Evolutionary conservation across 2,113 vertebrate genomes (phyloP), one percentile per base, ranked within the genome.

Genomic region (Setophaga coronata): DNA sequence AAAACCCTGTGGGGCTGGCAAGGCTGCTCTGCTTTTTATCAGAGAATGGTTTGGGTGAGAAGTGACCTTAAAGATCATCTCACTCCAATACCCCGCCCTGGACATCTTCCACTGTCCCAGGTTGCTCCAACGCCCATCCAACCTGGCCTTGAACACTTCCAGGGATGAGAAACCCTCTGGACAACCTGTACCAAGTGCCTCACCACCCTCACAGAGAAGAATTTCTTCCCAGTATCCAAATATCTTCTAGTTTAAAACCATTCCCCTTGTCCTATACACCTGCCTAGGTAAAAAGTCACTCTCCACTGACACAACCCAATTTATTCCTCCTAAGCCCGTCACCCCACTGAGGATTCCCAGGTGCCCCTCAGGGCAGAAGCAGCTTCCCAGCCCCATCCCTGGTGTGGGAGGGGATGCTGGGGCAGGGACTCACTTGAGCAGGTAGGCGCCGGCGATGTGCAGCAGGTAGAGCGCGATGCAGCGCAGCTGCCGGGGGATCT

Each of bases 381-480:
- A 71, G 48, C 51, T 36, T 53, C 70, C 40, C 61, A 53, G 77
- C 53, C 50, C 84, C 62, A 17, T 12, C 36, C 14, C 4, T 7
- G 24, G 8, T 3, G 2, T 0, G 2, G 81, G 72, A 43, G 2
- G 3, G 21, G 65, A 25, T 1, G 29, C 42, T 3, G 33, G 18
- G 28, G 61, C 7, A 73, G 26, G 38, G 3, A 98, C 99, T 99
- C 97, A 99, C 99, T 99, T 99, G 91, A 99, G 98, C 96, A 99
- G 97, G 97, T 99, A 99, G 1, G 99, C 99, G 33, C 99, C 98
- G 24, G 98, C 90, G 64, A 99, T 98, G 97, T 99, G 99, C 60
- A 98, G 96, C 94, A 99, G 97, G 97, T 99, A 99, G 56, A 99
- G 98, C 25, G 97, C 84, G 82, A 99, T 99, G 93, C 99, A 99